Conservation (phyloP, 2,797 vertebrate species). For the Hyperoplus immaculatus region DNA sequence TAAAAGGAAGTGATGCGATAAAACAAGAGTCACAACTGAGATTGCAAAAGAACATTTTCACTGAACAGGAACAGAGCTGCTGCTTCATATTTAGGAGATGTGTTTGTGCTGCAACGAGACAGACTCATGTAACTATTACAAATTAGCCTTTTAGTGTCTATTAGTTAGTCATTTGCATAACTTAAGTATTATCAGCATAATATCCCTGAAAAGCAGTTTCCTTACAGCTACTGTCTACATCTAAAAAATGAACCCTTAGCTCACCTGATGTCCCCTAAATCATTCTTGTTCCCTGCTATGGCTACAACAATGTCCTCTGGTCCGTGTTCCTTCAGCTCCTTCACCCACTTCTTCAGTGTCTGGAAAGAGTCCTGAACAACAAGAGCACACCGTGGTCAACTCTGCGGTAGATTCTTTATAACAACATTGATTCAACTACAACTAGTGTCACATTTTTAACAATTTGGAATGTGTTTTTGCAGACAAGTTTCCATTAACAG, state of each 20-base stretch:
- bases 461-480: conserved; percentile 16
- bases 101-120: not conserved
- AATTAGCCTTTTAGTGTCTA: not conserved
- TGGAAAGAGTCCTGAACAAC: conserved; percentile 95
- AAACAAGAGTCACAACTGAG: not conserved
- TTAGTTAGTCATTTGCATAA: not conserved
- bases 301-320: conserved; percentile 98
- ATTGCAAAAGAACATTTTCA: too few species aligned
- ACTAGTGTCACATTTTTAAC: conserved; percentile 34
- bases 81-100: not conserved
- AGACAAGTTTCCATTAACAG: conserved; percentile 63
- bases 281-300: conserved; percentile 98
- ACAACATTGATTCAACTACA: conserved; percentile 20
- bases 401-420: not conserved
- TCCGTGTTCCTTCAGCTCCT: conserved; percentile 98
- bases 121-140: not conserved
- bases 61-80: not conserved
- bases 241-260: not conserved
- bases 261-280: conserved; percentile 97
- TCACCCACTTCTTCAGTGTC: conserved; percentile 99
- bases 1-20: not conserved
- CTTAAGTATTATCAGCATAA: not conserved
- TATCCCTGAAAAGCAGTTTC: not conserved
- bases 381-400: conserved; percentile 31
- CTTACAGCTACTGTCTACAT: not conserved